Evolutionary conservation across 2,888 invertebrate genomes (phyloP), one percentile per base, ranked within the genome.

Genomic region (Caenorhabditis panamensis): DNA sequence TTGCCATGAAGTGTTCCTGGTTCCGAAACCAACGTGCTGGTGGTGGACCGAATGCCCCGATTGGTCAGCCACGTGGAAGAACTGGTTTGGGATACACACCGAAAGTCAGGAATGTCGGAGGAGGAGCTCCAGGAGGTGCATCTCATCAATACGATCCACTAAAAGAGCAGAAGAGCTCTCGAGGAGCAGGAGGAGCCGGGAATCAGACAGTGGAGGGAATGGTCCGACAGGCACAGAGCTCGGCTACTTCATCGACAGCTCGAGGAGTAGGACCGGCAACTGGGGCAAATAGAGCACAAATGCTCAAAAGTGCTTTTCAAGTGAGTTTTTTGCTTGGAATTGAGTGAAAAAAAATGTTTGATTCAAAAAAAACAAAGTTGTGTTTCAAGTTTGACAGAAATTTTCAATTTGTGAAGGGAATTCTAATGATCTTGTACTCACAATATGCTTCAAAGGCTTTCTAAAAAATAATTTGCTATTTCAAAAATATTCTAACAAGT

Each of bases 1-100:
- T 87, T 2, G 87, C 87, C 9, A 78, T 86, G 84, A 82, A 82
- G 53, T 71, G 78, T 4, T 20, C 73, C 4, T 85, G 85, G 86
- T 87, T 87, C 76, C 61, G 67, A 28, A 47, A 44, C 36, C 82
- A 84, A 47, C 53, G 84, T 44, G 54, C 73, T n/a, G 77, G 72
- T 11, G 68, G 66, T 31, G 51, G 53, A 0, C 58, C 64, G 4
- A 44, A 22, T 8, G 20, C 41, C 20, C 61, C 66, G 5, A 58
- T 54, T 6, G 61, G 53, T n/a, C 62, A 58, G 28, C 61, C 58
- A n/a, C 73, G 73, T 28, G 75, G 68, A 13, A 71, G 82, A 72
- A 73, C 67, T 28, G 86, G 86, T 41, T 61, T 83, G 18, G 84
- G 83, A 37, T 84, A 82, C 44, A 58, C 62, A 22, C 82, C 84